Evolutionary conservation across 2,888 invertebrate genomes (phyloP).

Genomic region (Fragum whitleyi): DNA sequence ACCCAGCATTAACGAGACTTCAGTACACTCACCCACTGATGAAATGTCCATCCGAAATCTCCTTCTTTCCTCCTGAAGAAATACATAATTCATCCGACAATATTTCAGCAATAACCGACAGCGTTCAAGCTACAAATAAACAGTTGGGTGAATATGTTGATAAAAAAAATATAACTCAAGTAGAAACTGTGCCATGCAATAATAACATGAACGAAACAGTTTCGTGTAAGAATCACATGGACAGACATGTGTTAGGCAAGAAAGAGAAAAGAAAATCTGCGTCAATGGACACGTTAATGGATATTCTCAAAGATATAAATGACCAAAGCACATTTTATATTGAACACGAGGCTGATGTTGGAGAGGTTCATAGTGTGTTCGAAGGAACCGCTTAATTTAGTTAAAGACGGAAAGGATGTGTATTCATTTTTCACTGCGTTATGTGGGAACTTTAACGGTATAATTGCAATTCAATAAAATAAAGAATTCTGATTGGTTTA

Average conservation of each 20-base stretch:
- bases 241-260: background rate
- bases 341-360: constrained; percentile 7
- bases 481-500: too few relatives aligned
- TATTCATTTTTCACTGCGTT: background rate
- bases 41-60: constrained; percentile 16
- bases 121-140: too few relatives aligned
- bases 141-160: background rate
- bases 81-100: background rate
- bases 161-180: background rate
- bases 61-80: constrained; percentile 13
- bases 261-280: background rate
- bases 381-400: background rate
- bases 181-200: background rate
- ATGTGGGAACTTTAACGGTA: background rate
- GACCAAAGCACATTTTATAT: background rate
- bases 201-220: background rate
- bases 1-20: background rate
- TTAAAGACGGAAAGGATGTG: too few relatives aligned
- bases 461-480: too few relatives aligned
- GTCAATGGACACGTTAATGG: constrained; percentile 25
- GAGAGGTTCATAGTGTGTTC: constrained; percentile 9
- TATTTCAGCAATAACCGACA: background rate
- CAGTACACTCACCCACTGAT: background rate
- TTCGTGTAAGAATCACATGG: background rate
- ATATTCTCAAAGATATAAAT: constrained; percentile 17